These are phyloP conservation scores for Aulostomus chinensis DNA, from an alignment of 2,797 vertebrate genomes.

Conservation along the genomic window DNA sequence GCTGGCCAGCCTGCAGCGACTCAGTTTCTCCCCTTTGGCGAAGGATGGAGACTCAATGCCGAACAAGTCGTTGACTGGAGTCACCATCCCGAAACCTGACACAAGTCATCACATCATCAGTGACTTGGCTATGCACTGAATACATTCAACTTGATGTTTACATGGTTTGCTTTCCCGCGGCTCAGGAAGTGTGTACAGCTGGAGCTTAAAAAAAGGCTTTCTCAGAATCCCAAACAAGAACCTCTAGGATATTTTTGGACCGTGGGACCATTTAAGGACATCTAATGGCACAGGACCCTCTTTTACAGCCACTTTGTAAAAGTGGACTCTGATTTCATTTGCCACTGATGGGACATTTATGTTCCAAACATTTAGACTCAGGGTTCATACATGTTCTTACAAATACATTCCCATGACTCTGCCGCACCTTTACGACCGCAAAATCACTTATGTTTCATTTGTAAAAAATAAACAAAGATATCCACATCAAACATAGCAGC, in stretches of 20 bases:
- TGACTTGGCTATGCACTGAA: not conserved
- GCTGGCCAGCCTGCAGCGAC: slow-evolving; percentile 92
- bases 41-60: slow-evolving; percentile 85
- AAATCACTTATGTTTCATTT: too few species aligned
- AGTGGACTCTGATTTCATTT: slow-evolving; percentile 15
- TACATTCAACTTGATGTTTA: slow-evolving; percentile 23
- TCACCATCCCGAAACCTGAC: slow-evolving; percentile 88
- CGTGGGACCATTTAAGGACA: slow-evolving; percentile 57
- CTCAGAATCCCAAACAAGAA: slow-evolving; percentile 33
- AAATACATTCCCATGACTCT: too few species aligned
- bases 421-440: too few species aligned
- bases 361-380: slow-evolving; percentile 38
- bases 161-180: slow-evolving; percentile 11
- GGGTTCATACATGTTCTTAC: too few species aligned
- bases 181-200: slow-evolving; percentile 20
- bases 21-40: slow-evolving; percentile 91
- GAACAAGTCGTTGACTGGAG: slow-evolving; percentile 92
- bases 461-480: too few species aligned
- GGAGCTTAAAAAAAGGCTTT: slow-evolving; percentile 42
- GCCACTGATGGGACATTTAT: too few species aligned
- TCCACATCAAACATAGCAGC: too few species aligned
- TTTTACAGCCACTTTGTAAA: slow-evolving; percentile 54
- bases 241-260: slow-evolving; percentile 52
- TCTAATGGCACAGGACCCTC: slow-evolving; percentile 32
- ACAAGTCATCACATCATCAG: slow-evolving; percentile 24